phyloP scores from a whole-genome alignment of 1,140 invertebrate species.

The Gonatopus flavifemur region DNA sequence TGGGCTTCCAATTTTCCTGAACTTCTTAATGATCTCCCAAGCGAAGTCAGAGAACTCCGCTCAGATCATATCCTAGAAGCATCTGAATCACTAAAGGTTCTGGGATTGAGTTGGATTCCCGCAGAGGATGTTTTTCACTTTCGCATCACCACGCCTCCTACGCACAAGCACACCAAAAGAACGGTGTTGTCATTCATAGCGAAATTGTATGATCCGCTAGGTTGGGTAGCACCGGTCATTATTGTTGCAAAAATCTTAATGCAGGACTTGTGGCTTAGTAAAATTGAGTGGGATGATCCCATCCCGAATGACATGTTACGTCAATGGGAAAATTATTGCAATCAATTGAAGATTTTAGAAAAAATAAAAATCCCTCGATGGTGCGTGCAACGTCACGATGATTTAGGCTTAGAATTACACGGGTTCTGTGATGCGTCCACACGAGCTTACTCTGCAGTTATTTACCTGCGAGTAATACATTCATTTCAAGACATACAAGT shows the following conservation, averaged over 20 bases:
- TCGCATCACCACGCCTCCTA: not conserved
- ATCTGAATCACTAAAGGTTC: not conserved
- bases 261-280: too few relatives aligned
- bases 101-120: not conserved
- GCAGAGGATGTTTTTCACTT: not conserved
- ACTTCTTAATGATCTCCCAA: not conserved
- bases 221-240: not conserved
- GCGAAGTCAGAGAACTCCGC: not conserved
- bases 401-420: slow-evolving; percentile 20
- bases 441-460: slow-evolving; percentile 14
- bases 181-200: slow-evolving; percentile 26
- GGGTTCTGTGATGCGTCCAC: slow-evolving; percentile 25
- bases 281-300: not conserved
- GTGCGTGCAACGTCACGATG: not conserved
- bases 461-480: slow-evolving; percentile 4
- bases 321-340: not conserved
- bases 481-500: slow-evolving; percentile 2
- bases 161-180: slow-evolving; percentile 14
- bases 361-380: not conserved
- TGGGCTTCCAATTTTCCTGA: not conserved
- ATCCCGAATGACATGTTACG: not conserved
- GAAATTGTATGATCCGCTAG: not conserved
- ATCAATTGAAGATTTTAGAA: not conserved
- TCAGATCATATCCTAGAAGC: not conserved
- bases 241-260: not conserved